Conservation (phyloP, 2,888 invertebrate genomes). For the Synanthedon tipuliformis region DNA sequence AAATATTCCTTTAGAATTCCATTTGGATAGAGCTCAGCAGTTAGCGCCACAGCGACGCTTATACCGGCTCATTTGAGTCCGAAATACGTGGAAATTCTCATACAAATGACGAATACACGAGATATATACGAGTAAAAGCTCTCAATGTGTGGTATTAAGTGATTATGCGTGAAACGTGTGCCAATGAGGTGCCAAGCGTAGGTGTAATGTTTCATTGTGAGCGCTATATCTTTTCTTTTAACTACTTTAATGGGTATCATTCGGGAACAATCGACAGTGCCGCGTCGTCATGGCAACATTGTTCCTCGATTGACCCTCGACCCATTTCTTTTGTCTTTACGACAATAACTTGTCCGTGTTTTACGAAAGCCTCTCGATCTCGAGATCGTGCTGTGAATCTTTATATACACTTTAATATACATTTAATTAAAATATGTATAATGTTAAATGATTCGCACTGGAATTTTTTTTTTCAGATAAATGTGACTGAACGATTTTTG, state of each 20-base stretch:
- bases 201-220: slow-evolving; percentile 1
- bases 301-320: not conserved
- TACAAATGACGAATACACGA: too few relatives aligned
- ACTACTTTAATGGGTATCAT: not conserved
- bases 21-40: too few relatives aligned
- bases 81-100: too few relatives aligned
- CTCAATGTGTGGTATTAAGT: too few relatives aligned
- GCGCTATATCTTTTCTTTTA: slow-evolving; percentile 1
- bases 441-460: slow-evolving; percentile 21
- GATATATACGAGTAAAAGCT: too few relatives aligned
- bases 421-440: slow-evolving; percentile 12
- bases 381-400: slow-evolving; percentile 33
- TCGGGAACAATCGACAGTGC: slow-evolving; percentile 1
- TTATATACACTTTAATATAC: slow-evolving; percentile 20
- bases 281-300: not conserved
- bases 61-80: too few relatives aligned
- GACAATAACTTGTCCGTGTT: slow-evolving; percentile 22
- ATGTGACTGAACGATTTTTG: slow-evolving; percentile 61
- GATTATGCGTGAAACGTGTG: too few relatives aligned
- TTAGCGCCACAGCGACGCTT: too few relatives aligned
- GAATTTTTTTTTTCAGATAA: slow-evolving; percentile 50
- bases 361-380: slow-evolving; percentile 13
- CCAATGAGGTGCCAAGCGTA: too few relatives aligned
- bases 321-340: slow-evolving; percentile 12
- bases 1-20: too few relatives aligned